Base-by-base conservation (phyloP, 2,113 vertebrate species). In the Rhinoderma darwinii region DNA sequence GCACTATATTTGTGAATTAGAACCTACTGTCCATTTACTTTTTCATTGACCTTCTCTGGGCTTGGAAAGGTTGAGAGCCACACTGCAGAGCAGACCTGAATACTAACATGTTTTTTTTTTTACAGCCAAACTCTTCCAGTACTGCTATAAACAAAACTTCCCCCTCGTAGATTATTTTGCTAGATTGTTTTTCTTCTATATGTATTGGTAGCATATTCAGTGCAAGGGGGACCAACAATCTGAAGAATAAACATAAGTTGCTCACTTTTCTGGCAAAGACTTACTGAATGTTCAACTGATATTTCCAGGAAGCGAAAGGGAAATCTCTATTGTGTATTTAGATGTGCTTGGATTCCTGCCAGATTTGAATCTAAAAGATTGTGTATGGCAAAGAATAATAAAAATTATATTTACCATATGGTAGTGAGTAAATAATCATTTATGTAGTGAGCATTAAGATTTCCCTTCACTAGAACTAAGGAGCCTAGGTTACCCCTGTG, bases 301-400 rank as follows among this genome's bases (percentile, higher is more conserved):
- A 51, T 83, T 47, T 59, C 43, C 43, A 35, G 27, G 27, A 47
- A 51, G 37, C 35, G 43, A 51, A 70, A 72, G 32, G 63, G 10
- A 83, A 22, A 9, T 70, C 54, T 81, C 81, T 83, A 50, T 70
- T 70, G 61, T 83, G 81, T 83, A 83, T 70, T 83, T 70, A 83
- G 63, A 83, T 83, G 63, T 82, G 14, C 59, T 82, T 82, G 80
- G 61, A 68, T 17, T 27, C 61, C 43, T 82, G 80, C 80, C 81
- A 83, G 43, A 83, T 35, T 6, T 12, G 20, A 70, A 83, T 22
- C 54, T 25, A 20, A 72, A 44, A 66, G 56, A 66, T 44, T 82
- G 79, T 66, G n/a, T 25, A 59, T 30, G 63, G 20, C 47, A 59
- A 35, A 30, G 20, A 70, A 83, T 83, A 83, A 70, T 70, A 22